Base-by-base conservation (phyloP, 2,797 vertebrate species). In the Poliocrania exsul region DNA sequence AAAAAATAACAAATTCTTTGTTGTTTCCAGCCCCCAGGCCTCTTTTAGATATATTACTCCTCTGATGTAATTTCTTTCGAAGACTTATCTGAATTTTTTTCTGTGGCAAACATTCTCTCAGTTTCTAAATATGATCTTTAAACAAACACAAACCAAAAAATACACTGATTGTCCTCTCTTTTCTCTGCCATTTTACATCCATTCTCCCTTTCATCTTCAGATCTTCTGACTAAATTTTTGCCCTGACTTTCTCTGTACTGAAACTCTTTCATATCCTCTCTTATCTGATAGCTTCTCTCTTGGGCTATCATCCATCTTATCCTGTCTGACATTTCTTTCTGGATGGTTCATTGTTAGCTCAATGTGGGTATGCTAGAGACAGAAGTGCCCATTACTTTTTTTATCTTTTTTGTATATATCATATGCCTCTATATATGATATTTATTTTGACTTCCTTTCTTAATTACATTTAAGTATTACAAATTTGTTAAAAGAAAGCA, bases 321-420 rank as follows among this genome's bases (percentile, higher is more conserved):
- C 28, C 13, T 86, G 51, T 75, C 66, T 81, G 62, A 69, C 42
- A 40, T 66, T 81, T 71, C 23, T 44, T 90, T 65, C 42, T 87
- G 42, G 42, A 54, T 62, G 18, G 24, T 40, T 91, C 71, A 66
- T 24, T 65, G 26, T n/a, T n/a, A 72, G 42, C 46, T 91, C 42
- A 61, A 11, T 33, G 26, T 26, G 46, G 49, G 3, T 35, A 13
- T 51, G 7, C 4, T 14, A 29, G 58, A 69, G 42, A 60, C 9
- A 81, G n/a, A 74, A 74, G 4, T 29, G 23, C 2, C 31, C 7
- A 24, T 50, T 70, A 31, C 5, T 66, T 67, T 64, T 28, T 2
- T 4, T 0, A 0, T 25, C 3, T 50, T 17, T 54, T 56, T 70
- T 60, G 0, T 24, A 16, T 87, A 35, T 69, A 10, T 47, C 20